These are phyloP conservation scores for Drosophila quinaria DNA, from an alignment of 2,888 invertebrate species.

Conservation along the genomic window DNA sequence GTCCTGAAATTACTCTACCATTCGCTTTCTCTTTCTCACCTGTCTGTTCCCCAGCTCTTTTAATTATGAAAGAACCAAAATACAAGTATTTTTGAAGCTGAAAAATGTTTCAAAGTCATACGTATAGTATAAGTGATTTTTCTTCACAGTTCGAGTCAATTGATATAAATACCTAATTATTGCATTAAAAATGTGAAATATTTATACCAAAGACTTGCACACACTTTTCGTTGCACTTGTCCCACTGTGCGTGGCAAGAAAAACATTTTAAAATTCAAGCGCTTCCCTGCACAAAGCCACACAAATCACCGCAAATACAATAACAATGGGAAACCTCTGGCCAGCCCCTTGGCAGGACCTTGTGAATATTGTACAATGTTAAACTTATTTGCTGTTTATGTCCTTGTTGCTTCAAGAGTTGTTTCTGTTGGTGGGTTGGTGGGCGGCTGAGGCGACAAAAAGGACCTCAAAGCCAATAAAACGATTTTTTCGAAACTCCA, in stretches of 20 bases:
- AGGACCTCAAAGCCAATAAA: slow-evolving; percentile 84
- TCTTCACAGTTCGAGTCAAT: too few species aligned
- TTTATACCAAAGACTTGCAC: background rate
- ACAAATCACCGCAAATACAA: slow-evolving; percentile 77
- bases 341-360: slow-evolving; percentile 34
- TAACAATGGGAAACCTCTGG: slow-evolving; percentile 65
- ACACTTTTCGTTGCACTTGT: background rate
- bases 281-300: slow-evolving; percentile 55
- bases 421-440: slow-evolving; percentile 27
- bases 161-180: background rate
- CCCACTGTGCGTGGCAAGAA: slow-evolving; percentile 48
- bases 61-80: too few species aligned
- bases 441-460: slow-evolving; percentile 70
- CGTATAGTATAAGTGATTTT: too few species aligned
- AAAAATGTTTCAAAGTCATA: too few species aligned
- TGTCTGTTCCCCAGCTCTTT: too few species aligned
- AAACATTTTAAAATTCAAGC: slow-evolving; percentile 71
- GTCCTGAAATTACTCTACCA: too few species aligned
- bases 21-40: background rate
- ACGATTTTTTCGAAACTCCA: slow-evolving; percentile 75
- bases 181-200: background rate
- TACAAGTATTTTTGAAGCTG: too few species aligned
- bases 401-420: slow-evolving; percentile 62
- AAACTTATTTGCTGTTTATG: slow-evolving; percentile 79
- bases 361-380: slow-evolving; percentile 66